Base-by-base conservation (phyloP, 2,888 invertebrate species). In the Cephus pulcher region DNA sequence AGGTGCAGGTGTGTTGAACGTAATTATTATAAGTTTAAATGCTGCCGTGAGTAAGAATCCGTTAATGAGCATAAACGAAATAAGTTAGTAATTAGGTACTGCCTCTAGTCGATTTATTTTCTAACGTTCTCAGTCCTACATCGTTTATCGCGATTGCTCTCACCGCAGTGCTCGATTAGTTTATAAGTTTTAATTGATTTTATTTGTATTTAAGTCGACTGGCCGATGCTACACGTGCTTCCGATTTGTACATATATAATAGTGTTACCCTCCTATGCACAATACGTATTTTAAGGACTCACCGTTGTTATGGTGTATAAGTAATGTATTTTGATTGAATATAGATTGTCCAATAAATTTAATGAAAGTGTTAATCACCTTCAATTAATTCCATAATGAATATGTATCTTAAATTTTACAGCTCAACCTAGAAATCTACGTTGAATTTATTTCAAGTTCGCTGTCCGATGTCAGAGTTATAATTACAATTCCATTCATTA, bases 101-200 rank as follows among this genome's bases (percentile, higher is more conserved):
- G 78, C 80, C 80, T 86, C 86, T 86, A 86, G 86, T 86, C 86
- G 83, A 85, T 77, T 74, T 80, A 76, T 81, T 82, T 73, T 75
- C 71, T 71, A 71, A 71, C 32, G 71, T 71, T 56, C 71, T 71
- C 23, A 71, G 34, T 71, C 71, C 56, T 56, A 56, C 23, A 23
- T 56, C 56, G 56, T 56, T 56, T 56, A 56, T 56, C 56, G 56
- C 23, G 23, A 56, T 23, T 56, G 23, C 23, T 23, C 56, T 56
- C 56, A 23, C 23, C 56, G 56, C 56, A 56, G 56, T 56, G 56
- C 56, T 56, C 56, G 56, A 56, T 56, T 56, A 56, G 23, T 23
- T 56, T 23, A 56, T 56, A 56, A 56, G 23, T 23, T 56, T 56
- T 56, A 1, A 56, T 56, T 56, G 56, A 56, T 56, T 56, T 23